Evolutionary conservation across 2,797 vertebrate genomes (phyloP).

Genomic region (Ctenopoma kingsleyae): DNA sequence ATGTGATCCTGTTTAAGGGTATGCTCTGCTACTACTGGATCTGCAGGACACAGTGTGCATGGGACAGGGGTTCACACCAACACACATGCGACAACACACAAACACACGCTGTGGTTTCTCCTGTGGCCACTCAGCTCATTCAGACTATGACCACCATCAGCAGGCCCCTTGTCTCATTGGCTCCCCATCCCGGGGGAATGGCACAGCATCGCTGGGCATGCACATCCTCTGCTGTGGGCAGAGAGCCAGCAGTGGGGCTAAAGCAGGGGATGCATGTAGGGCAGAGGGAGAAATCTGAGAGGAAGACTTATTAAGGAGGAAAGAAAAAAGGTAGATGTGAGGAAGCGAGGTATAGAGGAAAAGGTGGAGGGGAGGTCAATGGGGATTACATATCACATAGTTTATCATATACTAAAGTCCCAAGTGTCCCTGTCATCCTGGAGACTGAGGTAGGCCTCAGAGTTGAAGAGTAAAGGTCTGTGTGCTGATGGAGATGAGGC

Average conservation of each 20-base stretch:
- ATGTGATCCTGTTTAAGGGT: conserved; percentile 19
- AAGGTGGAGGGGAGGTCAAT: conserved; percentile 49
- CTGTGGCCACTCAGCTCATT: conserved; percentile 73
- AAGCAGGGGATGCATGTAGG: conserved; percentile 20
- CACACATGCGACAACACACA: conserved; percentile 59
- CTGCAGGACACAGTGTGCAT: conserved; percentile 55
- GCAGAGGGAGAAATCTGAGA: conserved; percentile 66
- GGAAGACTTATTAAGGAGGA: conserved; percentile 58
- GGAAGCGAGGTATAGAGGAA: conserved; percentile 40
- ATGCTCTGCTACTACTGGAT: conserved; percentile 52
- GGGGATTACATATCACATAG: conserved; percentile 75
- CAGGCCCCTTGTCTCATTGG: conserved; percentile 34
- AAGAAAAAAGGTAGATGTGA: conserved; percentile 53
- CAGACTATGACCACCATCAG: conserved; percentile 63
- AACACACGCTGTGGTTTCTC: conserved; percentile 75
- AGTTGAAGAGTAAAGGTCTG: conserved; percentile 71
- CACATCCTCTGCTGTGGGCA: conserved; percentile 61
- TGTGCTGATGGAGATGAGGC: conserved; percentile 75
- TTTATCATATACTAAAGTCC: conserved; percentile 80
- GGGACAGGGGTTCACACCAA: conserved; percentile 61
- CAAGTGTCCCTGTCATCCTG: conserved; percentile 65
- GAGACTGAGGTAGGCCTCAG: conserved; percentile 46
- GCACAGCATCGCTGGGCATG: conserved; percentile 65
- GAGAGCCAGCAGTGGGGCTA: conserved; percentile 62
- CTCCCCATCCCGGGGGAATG: conserved; percentile 57